Evolutionary conservation across 2,113 vertebrate genomes (phyloP).

Genomic region (Psittacus erithacus): DNA sequence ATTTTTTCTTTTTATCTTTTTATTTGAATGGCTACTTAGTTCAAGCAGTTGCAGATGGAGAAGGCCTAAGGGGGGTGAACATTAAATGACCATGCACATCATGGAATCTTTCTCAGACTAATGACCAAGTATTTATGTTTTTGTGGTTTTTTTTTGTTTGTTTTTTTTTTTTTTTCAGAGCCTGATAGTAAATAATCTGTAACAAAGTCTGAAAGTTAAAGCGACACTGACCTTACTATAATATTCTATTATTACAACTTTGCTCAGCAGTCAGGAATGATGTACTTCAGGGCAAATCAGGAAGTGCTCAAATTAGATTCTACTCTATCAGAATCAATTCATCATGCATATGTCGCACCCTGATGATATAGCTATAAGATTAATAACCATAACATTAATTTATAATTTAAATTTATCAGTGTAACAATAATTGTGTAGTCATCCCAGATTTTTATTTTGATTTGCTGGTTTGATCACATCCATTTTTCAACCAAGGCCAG

Average conservation of each 20-base stretch:
- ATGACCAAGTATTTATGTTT: background rate
- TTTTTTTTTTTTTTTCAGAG: background rate
- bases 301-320: conserved; percentile 26
- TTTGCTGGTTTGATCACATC: background rate
- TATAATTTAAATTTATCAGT: conserved; percentile 5
- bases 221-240: background rate
- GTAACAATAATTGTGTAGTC: background rate
- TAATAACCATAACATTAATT: conserved; percentile 17
- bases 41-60: conserved; percentile 17
- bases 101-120: background rate
- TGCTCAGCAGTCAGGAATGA: background rate
- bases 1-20: background rate
- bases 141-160: background rate
- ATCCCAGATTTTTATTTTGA: background rate
- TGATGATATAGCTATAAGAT: conserved; percentile 6
- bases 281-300: background rate
- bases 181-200: background rate
- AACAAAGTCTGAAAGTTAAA: background rate
- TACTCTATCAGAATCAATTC: conserved; percentile 11
- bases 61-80: background rate
- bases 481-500: background rate
- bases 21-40: background rate
- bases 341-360: conserved; percentile 4
- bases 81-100: background rate
- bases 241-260: background rate